Base-by-base conservation (phyloP, 92 coral and sea anemone species). In the Phenganax marumi region DNA sequence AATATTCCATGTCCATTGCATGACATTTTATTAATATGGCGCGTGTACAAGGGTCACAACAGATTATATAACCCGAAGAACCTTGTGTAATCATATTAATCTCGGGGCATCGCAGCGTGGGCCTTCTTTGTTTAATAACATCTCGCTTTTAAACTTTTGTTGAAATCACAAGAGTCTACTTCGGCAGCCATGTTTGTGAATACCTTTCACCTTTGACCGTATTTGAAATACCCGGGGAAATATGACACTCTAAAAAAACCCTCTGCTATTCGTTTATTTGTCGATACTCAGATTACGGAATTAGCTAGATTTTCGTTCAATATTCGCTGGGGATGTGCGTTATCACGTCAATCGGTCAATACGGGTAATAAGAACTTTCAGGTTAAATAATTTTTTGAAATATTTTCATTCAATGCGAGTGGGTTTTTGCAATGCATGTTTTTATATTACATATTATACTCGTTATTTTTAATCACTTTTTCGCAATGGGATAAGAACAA, bases 41-140 rank as follows among this genome's bases (percentile, higher is more conserved):
- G 6, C 79, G 14, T 50, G 6, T 23, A 76, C 62, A 48, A 18
- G 50, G 68, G 50, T 39, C 68, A 7, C 66, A 18, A 55, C 23
- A 75, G 10, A 24, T 53, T 21, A 48, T 75, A 11, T 25, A 52
- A 9, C 57, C 26, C 65, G 19, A 75, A 22, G 11, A 55, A 55
- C 49, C 78, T 76, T 76, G 68, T 76, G 81, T 76, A 48, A 76
- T 76, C 16, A 76, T 51, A 52, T 51, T 21, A 56, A 76, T 54
- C 48, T 52, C 51, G 58, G 81, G 81, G 64, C n/a, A 52, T 52
- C 79, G 13, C 81, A 12, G 69, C 81, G 57, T 12, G 68, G 21
- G 24, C 57, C 33, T 17, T 8, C 24, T 23, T 17, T 25, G 49
- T 66, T 62, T 62, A 62, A 62, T 7, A 62, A 62, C 68, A 18